Evolutionary conservation across 2,888 invertebrate species (phyloP).

Genomic region (Calliphora vomitoria): DNA sequence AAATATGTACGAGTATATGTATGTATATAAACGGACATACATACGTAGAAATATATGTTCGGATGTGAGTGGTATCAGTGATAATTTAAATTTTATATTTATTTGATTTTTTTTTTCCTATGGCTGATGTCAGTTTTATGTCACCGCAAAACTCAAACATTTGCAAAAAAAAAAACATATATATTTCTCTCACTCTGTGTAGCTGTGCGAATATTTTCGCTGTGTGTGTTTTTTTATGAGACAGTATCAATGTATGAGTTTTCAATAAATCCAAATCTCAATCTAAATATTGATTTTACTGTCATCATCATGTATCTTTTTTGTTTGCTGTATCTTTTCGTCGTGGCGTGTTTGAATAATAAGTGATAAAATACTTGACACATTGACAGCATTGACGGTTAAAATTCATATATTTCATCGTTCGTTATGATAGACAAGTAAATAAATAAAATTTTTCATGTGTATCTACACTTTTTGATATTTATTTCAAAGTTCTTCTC

Average conservation of each 20-base stretch:
- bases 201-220: background rate
- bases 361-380: constrained; percentile 70
- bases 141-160: constrained; percentile 34
- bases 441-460: constrained; percentile 49
- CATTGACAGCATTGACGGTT: constrained; percentile 67
- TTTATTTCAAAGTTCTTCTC: background rate
- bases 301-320: constrained; percentile 57
- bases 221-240: constrained; percentile 8
- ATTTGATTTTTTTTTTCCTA: background rate
- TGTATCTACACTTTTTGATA: background rate
- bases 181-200: background rate
- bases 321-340: constrained; percentile 26
- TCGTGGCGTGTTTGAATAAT: constrained; percentile 57
- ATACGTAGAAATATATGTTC: too few species aligned
- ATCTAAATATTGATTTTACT: constrained; percentile 72
- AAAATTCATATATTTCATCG: constrained; percentile 65
- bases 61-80: background rate
- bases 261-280: constrained; percentile 68
- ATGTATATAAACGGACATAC: too few species aligned
- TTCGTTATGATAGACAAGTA: constrained; percentile 50
- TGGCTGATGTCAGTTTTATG: constrained; percentile 48
- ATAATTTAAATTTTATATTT: constrained; percentile 25
- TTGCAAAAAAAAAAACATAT: constrained; percentile 22
- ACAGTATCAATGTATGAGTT: constrained; percentile 19
- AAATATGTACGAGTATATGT: too few species aligned